Percentiles rank a stretch among this genome's conserved stretches.
These are phyloP conservation scores for Microctonus brassicae DNA, from an alignment of 2,888 invertebrate genomes.

Conservation along the genomic window DNA sequence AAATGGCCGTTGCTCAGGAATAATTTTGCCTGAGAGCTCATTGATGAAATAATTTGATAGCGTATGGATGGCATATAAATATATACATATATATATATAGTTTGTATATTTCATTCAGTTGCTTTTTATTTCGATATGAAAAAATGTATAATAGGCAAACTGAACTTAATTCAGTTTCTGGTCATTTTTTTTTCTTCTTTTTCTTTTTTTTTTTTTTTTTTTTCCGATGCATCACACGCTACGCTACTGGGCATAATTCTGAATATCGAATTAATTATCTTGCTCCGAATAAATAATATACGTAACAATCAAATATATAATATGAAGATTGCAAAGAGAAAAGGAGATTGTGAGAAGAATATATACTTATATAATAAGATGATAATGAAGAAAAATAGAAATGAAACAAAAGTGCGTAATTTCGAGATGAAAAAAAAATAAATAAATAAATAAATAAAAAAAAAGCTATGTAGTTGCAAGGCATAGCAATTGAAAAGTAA, in stretches of 20 bases:
- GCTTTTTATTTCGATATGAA: background rate
- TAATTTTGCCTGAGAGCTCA: constrained; percentile 22
- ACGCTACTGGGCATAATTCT: background rate
- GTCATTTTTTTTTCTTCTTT: background rate
- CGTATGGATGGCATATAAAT: background rate
- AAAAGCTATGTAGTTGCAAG: constrained; percentile 21
- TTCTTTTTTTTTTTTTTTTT: background rate
- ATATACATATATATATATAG: no score
- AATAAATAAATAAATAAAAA: background rate
- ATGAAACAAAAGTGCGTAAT: no score
- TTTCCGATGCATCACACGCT: background rate
- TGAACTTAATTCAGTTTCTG: background rate
- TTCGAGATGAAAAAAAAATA: background rate
- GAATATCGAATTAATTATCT: background rate
- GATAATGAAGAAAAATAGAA: no score
- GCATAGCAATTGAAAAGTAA: background rate
- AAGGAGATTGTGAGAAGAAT: background rate
- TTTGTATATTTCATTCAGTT: background rate
- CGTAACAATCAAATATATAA: background rate
- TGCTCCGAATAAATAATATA: background rate
- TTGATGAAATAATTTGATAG: background rate
- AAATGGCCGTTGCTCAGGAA: constrained; percentile 45
- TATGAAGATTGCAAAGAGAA: background rate
- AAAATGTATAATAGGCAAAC: background rate
- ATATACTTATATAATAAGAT: background rate